Base-by-base conservation (phyloP, 2,113 vertebrate genomes). In the Pelmatolapia mariae region DNA sequence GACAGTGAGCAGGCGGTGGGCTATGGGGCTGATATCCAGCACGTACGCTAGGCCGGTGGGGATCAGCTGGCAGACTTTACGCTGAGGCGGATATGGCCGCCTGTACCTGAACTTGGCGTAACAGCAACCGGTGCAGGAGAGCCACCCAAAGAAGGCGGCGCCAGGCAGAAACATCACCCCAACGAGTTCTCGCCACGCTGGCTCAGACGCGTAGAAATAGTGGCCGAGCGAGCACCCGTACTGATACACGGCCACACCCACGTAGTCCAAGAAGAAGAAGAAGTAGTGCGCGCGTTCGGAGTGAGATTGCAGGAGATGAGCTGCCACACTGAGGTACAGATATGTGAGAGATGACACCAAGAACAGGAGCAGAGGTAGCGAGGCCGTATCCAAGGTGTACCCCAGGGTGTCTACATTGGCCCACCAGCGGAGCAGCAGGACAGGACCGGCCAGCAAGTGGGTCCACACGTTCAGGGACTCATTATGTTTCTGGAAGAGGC, bases 381-480 rank as follows among this genome's bases (percentile, higher is more conserved):
- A 95, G 22, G 92, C 92, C 0, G 87, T 4, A 0, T 97, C 95
- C 71, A 95, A 7, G 0, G 94, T 89, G 85, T 96, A 61, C 83
- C 94, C 95, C 93, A 96, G 93, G 0, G 96, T 54, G 18, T 95
- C 96, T 0, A 91, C 94, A 3, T 98, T 97, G 50, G 95, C 93
- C 95, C 97, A 97, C 96, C 98, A 98, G 8, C 96, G 96, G 83
- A 98, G 81, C 57, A 99, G 95, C 82, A 99, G 95, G 0, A 96
- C 96, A 59, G 97, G 93, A 0, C 92, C 96, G 0, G 97, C 97
- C 94, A 99, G 92, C 87, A 99, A 85, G 73, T 99, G 98, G 43
- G 97, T 99, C 98, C 98, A 99, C 1, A 99, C 98, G 0, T 99
- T 99, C 84, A 99, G 95, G 59, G 96, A 96, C 89, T 99, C 98